A percentile compares a stretch with the other conserved stretches of the same genome.
Conservation (phyloP, 2,113 vertebrate genomes). For the Elachura formosa region DNA sequence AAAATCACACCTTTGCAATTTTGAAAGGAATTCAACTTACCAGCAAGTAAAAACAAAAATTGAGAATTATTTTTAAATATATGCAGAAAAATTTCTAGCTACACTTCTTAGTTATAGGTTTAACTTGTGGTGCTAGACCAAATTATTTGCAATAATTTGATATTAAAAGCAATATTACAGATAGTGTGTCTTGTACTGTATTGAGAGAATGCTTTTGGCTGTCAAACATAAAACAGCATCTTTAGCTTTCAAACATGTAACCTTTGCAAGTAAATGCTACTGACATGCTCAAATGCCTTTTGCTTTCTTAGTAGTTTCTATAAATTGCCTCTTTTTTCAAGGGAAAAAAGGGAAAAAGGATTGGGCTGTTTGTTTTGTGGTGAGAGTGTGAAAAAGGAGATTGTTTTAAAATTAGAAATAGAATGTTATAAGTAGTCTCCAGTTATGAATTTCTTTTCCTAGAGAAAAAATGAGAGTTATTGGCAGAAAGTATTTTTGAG, state of each 20-base stretch:
- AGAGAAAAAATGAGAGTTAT: not conserved
- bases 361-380: slow-evolving; percentile 1
- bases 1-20: not conserved
- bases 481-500: slow-evolving; percentile 24
- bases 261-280: not conserved
- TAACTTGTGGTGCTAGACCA: not conserved
- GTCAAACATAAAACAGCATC: not conserved
- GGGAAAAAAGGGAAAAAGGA: not conserved
- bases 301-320: not conserved
- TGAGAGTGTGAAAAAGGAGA: slow-evolving; percentile 1
- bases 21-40: not conserved
- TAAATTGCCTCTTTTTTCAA: not conserved
- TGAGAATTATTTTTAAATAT: not conserved
- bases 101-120: not conserved
- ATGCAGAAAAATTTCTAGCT: not conserved
- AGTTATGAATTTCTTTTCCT: slow-evolving; percentile 2
- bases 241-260: not conserved
- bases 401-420: slow-evolving; percentile 40
- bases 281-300: not conserved
- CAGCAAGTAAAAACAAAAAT: not conserved
- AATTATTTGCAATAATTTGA: not conserved
- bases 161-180: not conserved
- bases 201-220: not conserved
- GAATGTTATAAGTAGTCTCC: not conserved
- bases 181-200: not conserved